Base-by-base conservation (phyloP, 2,113 vertebrate genomes). In the Macaca nemestrina region DNA sequence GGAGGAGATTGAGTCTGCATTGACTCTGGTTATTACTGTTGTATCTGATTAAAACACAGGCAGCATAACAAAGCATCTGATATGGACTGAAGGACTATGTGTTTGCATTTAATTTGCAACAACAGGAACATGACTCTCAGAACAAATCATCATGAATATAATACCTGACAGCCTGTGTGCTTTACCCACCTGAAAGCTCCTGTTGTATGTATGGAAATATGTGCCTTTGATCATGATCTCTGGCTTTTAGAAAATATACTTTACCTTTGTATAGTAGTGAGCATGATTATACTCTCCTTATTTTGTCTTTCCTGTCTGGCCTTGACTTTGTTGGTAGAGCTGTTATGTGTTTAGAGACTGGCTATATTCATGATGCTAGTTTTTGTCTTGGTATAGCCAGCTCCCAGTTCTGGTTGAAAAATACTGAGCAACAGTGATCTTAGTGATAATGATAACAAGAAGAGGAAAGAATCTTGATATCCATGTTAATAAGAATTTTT, bases 61-160 rank as follows among this genome's bases (percentile, higher is more conserved):
- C 75, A 38, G 50, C 2, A 1, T 82, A 59, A 30, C 55, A 75
- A 55, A 85, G 50, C 50, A 0, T 68, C 55, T 2, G 0, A 81
- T 93, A 11, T 90, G 94, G 80, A 88, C 92, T 9, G 43, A 61
- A 87, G 70, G 86, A 43, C 52, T 68, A 6, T 43, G 9, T 88
- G 32, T 82, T 93, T 98, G 68, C 93, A 70, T 96, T 95, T 98
- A 89, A 94, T 98, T 32, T 59, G 52, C 55, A 87, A 59, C 48
- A 92, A 5, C 96, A 88, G 68, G 57, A 92, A 75, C 43, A 9
- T 67, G 94, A 70, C 40, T 92, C 35, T 50, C 22, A 94, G 76
- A 89, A 95, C 18, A 67, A 93, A 94, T 87, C 38, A 20, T 52
- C 7, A 2, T 96, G 70, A 55, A 70, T 93, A 7, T 92, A 75